These are phyloP conservation scores for Carollia perspicillata DNA, from an alignment of 2,113 vertebrate species.

Conservation along the genomic window DNA sequence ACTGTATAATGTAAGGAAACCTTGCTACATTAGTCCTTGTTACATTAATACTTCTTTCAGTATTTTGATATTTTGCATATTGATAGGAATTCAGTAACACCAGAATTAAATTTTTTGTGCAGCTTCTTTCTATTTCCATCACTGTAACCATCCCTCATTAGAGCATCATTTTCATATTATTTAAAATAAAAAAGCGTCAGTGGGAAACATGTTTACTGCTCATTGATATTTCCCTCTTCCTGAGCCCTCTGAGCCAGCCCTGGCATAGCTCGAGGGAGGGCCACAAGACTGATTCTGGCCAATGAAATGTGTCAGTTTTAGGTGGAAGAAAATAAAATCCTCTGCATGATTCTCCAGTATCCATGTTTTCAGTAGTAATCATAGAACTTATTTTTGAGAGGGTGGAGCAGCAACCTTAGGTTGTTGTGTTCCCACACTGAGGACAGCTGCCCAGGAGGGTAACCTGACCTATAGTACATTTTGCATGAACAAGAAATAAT, in stretches of 20 bases:
- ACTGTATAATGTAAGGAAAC: not conserved
- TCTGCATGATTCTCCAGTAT: not conserved
- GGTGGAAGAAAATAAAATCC: not conserved
- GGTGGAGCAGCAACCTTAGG: not conserved
- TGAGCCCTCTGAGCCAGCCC: not conserved
- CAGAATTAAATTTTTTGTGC: not conserved
- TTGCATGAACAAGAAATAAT: conserved; percentile 12
- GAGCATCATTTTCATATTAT: not conserved
- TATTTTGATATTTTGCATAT: not conserved
- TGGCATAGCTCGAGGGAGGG: not conserved
- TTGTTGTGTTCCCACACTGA: not conserved
- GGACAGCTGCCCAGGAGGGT: not conserved
- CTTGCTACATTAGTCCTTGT: not conserved
- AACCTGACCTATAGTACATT: not conserved
- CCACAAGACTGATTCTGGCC: not conserved
- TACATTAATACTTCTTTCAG: not conserved
- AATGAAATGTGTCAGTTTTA: not conserved
- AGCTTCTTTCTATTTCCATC: not conserved
- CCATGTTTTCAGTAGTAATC: not conserved
- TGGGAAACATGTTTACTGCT: not conserved
- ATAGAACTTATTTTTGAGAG: not conserved
- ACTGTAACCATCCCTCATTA: not conserved
- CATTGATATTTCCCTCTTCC: not conserved
- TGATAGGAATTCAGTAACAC: not conserved
- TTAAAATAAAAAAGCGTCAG: not conserved